Evolutionary conservation across 1,140 invertebrate genomes (phyloP), one percentile per base, ranked within the genome.

Genomic region (Sitophilus oryzae): DNA sequence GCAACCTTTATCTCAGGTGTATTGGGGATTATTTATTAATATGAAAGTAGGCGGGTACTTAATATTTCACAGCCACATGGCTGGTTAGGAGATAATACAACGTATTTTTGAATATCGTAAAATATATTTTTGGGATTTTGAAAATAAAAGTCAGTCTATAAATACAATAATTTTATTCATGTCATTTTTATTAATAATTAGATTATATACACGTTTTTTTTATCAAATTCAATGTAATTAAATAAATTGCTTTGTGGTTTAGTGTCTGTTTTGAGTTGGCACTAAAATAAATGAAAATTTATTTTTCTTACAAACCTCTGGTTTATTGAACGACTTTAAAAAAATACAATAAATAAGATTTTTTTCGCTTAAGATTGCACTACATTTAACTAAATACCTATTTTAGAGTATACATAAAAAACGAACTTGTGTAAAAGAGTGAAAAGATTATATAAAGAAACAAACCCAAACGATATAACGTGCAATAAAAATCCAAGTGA

Each of bases 81-180:
- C n/a, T n/a, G n/a, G n/a, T n/a, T n/a, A n/a, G n/a, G n/a, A n/a
- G n/a, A n/a, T n/a, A n/a, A n/a, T n/a, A n/a, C n/a, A n/a, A n/a
- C n/a, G n/a, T n/a, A n/a, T n/a, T n/a, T n/a, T n/a, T n/a, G n/a
- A n/a, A n/a, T n/a, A 49, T 37, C 11, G 15, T 1, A 16, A 1
- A 30, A 8, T n/a, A 34, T 2, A 35, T 47, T 6, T 30, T 10
- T 9, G 37, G 25, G 23, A 35, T 23, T 6, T 37, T 2, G 20
- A 11, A 44, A 62, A 52, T 56, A 44, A 60, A 52, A 58, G 19
- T 18, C 35, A 41, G 21, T 14, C 22, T 59, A 65, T 63, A 64
- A 65, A 66, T 66, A 64, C 64, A 66, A 56, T 62, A 36, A 62
- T 57, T 61, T 63, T 62, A 61, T 65, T 59, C 54, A 59, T 58